Evolutionary conservation across 2,113 vertebrate genomes (phyloP), one percentile per base, ranked within the genome.

Genomic region (Syrmaticus mikado): DNA sequence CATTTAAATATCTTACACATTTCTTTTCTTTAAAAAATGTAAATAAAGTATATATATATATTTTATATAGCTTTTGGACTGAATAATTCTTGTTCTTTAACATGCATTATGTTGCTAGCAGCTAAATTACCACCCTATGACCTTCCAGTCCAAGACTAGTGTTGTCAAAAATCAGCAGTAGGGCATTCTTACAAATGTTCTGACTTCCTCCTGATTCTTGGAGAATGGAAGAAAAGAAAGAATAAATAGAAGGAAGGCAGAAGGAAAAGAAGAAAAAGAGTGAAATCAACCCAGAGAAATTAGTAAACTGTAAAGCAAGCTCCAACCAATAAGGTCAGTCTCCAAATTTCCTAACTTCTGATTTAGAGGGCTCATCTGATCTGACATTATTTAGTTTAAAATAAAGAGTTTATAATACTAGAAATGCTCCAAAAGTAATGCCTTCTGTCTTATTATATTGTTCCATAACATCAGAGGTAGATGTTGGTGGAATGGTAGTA

Each of bases 111-210:
- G 50, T 77, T 57, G n/a, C 5, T 25, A 13, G 21, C 22, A 13
- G 21, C 46, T 5, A 0, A 3, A 14, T 64, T 32, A 67, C 8
- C 11, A 38, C 3, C 1, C 21, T 10, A 30, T 17, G 28, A 48
- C 16, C 5, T 74, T 82, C 36, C 38, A 66, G 50, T 4, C 25
- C 40, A 79, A 79, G n/a, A 45, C 24, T 45, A 19, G 40, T 50
- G 32, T 2, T 40, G n/a, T 55, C n/a, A 71, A 80, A 91, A n/a
- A 19, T 22, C 48, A 81, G 13, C 4, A 82, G 28, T 8, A 38
- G 25, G 4, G 64, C 13, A 17, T 8, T 76, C 21, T 66, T 34
- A 85, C 16, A 87, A 78, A 67, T 40, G 20, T 21, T 55, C 32
- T 67, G 4, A 15, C 30, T 75, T 82, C 24, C 30, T 82, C 27